Evolutionary conservation across 2,113 vertebrate species (phyloP).

Genomic region (Sigmodon hispidus): DNA sequence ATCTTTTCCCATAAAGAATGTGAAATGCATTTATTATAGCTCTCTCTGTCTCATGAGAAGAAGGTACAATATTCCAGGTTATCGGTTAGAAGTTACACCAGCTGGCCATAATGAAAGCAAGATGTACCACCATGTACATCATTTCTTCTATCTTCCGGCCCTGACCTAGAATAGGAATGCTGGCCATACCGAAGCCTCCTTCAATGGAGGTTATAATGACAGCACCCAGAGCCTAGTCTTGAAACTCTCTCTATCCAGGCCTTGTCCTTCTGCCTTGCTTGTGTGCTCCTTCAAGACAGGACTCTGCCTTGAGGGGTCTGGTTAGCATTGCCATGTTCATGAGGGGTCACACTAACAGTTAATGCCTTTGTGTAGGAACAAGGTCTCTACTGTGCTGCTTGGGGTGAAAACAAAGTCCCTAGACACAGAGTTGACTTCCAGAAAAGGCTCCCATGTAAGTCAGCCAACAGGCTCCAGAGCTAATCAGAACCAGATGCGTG

Average conservation of each 20-base stretch:
- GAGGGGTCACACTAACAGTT: conserved; percentile 73
- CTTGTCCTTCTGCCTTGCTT: background rate
- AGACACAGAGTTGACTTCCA: conserved; percentile 48
- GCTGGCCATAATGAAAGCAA: background rate
- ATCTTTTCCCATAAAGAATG: background rate
- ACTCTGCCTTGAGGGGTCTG: background rate
- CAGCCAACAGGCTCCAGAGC: conserved; percentile 70
- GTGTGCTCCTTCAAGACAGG: background rate
- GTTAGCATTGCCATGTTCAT: background rate
- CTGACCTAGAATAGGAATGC: background rate
- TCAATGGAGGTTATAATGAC: background rate
- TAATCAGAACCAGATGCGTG: conserved; percentile 78
- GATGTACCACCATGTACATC: background rate
- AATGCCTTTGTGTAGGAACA: conserved; percentile 71
- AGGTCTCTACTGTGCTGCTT: conserved; percentile 70
- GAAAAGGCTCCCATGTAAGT: conserved; percentile 63
- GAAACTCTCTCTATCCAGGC: background rate
- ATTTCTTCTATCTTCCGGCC: background rate
- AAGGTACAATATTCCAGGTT: background rate
- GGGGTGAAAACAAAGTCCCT: conserved; percentile 65
- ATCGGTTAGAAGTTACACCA: background rate
- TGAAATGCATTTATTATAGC: background rate
- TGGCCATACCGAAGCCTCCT: background rate
- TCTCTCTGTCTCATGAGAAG: background rate
- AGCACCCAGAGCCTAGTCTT: background rate